phyloP scores from a whole-genome alignment of 2,888 invertebrate genomes.

The Syrphus vitripennis region DNA sequence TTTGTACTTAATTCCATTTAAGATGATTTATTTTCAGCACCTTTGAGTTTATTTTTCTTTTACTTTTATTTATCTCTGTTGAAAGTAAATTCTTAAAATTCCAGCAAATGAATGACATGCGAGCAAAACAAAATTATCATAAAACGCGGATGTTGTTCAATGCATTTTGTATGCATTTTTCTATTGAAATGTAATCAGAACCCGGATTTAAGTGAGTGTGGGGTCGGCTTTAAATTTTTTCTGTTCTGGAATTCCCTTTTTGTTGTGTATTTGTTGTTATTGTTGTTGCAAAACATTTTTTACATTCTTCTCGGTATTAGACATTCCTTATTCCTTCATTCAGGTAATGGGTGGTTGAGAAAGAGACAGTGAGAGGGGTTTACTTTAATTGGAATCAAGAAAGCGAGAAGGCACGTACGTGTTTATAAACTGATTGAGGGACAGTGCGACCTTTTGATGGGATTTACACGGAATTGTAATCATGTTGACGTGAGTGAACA shows the following conservation, averaged over 20 bases:
- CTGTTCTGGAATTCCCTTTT: conserved; percentile 48
- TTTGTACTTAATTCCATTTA: conserved; percentile 19
- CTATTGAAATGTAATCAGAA: conserved; percentile 55
- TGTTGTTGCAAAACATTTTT: conserved; percentile 34
- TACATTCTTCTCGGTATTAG: conserved; percentile 46
- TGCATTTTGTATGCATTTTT: conserved; percentile 28
- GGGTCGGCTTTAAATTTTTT: conserved; percentile 5
- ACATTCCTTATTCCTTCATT: neutral
- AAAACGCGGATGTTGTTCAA: conserved; percentile 63
- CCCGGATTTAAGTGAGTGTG: conserved; percentile 9
- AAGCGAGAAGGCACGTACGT: conserved; percentile 42
- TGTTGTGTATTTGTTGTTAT: neutral
- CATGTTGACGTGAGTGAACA: neutral
- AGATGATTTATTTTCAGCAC: conserved; percentile 37
- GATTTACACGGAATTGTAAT: conserved; percentile 35
- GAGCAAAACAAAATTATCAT: conserved; percentile 52
- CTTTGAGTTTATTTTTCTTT: neutral
- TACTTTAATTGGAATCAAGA: conserved; percentile 34
- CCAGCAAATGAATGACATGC: conserved; percentile 20
- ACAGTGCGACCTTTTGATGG: conserved; percentile 45
- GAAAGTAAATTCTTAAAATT: neutral
- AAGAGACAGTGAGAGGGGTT: neutral
- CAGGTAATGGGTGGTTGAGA: neutral
- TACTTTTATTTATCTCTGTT: neutral
- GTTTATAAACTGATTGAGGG: conserved; percentile 34